Evolutionary conservation across 2,113 vertebrate genomes (phyloP), one percentile per base, ranked within the genome.

Genomic region (Grus americana): DNA sequence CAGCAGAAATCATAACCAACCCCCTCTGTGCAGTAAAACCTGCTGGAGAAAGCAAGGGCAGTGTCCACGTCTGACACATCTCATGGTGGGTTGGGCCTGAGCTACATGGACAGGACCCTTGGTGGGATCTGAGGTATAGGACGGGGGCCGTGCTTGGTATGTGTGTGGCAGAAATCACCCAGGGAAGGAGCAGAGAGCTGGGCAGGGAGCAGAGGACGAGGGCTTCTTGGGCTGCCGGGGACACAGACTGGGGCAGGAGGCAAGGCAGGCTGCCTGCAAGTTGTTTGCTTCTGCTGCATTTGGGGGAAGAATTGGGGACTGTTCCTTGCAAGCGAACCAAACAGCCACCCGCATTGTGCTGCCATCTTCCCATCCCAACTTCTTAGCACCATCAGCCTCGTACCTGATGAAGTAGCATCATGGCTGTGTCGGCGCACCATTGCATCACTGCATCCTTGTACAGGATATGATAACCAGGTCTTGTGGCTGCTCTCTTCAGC

Each of bases 401-500:
- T 54, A 36, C 18, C 20, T 4, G 2, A 9, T 17, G 12, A 58
- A 76, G n/a, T 1, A 67, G 13, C 47, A 47, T 17, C 34, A 6
- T 46, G 40, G 15, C 9, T 4, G 17, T 8, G 0, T 13, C 1
- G 1, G 8, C 44, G 36, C 29, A 36, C 34, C 36, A 1, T 11
- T 7, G 24, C 52, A 3, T 29, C 49, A 1, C 19, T 17, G 54
- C 63, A 12, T 42, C 70, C 38, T 47, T 9, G 6, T 11, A 6
- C 14, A 14, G 34, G 36, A 18, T 20, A 26, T 2, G 4, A 27
- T 11, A 63, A 32, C 21, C 15, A 32, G 49, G 49, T 63, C 44
- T 52, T 10, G 42, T 2, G 6, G 42, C 81, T 36, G 54, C 76
- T 90, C 23, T 26, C 21, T 74, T 38, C 54, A 58, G 47, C 58